A percentile compares a stretch with the other conserved stretches of the same genome.
These are phyloP conservation scores for Neolamprologus sp. DNA, from an alignment of 2,113 vertebrate genomes.

Conservation along the genomic window DNA sequence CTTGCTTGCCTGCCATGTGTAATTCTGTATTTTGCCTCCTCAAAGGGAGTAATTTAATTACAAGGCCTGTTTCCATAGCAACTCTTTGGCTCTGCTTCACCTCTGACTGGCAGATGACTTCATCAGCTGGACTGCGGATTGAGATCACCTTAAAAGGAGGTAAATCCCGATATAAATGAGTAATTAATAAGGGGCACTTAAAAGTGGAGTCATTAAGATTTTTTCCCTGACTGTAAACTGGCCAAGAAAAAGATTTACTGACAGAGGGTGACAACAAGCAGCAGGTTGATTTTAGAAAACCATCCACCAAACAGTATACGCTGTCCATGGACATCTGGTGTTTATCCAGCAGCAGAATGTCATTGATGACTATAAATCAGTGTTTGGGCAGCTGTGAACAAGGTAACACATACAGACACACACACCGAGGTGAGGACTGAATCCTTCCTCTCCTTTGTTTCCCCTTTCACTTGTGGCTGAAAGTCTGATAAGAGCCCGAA, in stretches of 20 bases:
- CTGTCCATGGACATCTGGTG: background rate
- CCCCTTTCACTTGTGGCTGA: background rate
- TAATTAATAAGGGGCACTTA: background rate
- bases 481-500: constrained; percentile 38
- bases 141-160: constrained; percentile 30
- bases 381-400: constrained; percentile 34
- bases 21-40: background rate
- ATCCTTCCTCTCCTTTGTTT: background rate
- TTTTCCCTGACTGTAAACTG: background rate
- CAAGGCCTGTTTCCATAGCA: constrained; percentile 58
- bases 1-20: background rate
- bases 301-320: background rate
- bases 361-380: background rate
- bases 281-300: background rate
- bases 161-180: background rate
- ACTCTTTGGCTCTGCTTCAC: constrained; percentile 21
- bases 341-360: background rate
- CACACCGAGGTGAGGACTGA: constrained; percentile 31
- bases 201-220: background rate
- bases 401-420: background rate
- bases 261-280: background rate
- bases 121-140: background rate
- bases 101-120: constrained; percentile 24
- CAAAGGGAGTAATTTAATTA: constrained; percentile 47
- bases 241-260: background rate